Base-by-base conservation (phyloP, 2,797 vertebrate species). In the Craterocephalus amniculus region DNA sequence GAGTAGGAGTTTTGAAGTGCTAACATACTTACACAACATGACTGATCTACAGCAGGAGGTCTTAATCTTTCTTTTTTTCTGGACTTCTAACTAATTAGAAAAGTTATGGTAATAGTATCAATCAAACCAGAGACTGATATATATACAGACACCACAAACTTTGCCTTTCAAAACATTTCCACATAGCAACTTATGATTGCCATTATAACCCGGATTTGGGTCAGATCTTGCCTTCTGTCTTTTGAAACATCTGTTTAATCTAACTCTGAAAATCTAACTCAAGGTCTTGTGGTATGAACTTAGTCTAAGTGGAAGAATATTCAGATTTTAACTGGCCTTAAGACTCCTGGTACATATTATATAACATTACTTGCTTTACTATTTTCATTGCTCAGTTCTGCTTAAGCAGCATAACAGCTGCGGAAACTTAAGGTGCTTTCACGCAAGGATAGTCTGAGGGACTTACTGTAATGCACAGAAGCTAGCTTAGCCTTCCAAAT, bases 381-480 rank as follows among this genome's bases (percentile, higher is more conserved):
- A 2, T 20, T 34, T 49, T 49, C 5, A 63, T 32, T 22, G 24
- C 26, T 29, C 8, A 6, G 9, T 43, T 32, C 27, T n/a, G 20
- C 35, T 32, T 13, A 14, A 60, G 36, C 58, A 27, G 38, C 58
- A 16, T 13, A 48, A 62, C 27, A 62, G 60, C 29, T 63, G 60
- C 11, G 34, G 29, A 49, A 6, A 48, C 22, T 34, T 22, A 22
- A 3, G 45, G 0, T 11, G 45, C 3, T 3, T 48, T 48, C n/a
- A 48, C 45, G 10, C 45, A 8, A 48, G 43, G 7, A 45, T n/a
- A 48, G n/a, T 48, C n/a, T 22, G n/a, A n/a, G n/a, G 20, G 45
- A 22, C n/a, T 48, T n/a, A n/a, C n/a, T n/a, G n/a, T n/a, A n/a
- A n/a, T 48, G 43, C 43, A n/a, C 20, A 48, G 20, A 2, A n/a